Base-by-base conservation (phyloP, 23 tunicate genomes). In the Halocynthia roretzi region DNA sequence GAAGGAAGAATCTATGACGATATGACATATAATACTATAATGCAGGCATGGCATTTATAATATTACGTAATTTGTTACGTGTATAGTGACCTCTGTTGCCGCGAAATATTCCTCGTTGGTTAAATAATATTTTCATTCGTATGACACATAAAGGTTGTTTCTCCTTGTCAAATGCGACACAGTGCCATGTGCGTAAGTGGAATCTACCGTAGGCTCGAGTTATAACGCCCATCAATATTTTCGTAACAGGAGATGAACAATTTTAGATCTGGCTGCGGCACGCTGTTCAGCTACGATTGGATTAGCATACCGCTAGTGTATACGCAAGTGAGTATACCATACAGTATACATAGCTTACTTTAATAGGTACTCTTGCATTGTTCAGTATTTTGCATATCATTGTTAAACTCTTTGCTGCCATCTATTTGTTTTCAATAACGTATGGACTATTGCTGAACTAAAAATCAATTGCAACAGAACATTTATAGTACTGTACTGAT, bases 1-100 rank as follows among this genome's bases (percentile, higher is more conserved):
- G 98, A 93, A 70, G 98, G 98, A 6, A 61, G 93, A 76, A 80
- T 93, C 50, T 93, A 77, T 67, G 88, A 86, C 63, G 98, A 86
- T 54, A 86, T 92, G 76, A 92, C 82, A 7, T 86, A 74, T 53
- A 85, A 86, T 51, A 62, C 68, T 6, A 62, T 92, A 0, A 20
- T 92, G 66, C 56, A 85, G 83, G 98, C 86, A 52, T 53, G 75
- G 7, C 11, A 70, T 7, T 68, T 68, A n/a, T 68, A 0, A 12
- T 1, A 20, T 1, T 68, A 60, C n/a, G n/a, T 60, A 60, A n/a
- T 60, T 1, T 60, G 2, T 15, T 15, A n/a, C 17, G 17, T 60
- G n/a, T 60, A 4, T 15, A 60, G 64, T 60, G n/a, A 60, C n/a
- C n/a, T 60, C 64, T 60, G n/a, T 60, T 31, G 2, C 44, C 44